Conservation (phyloP, 1,140 invertebrate species). For the Drosophila watanabei region DNA sequence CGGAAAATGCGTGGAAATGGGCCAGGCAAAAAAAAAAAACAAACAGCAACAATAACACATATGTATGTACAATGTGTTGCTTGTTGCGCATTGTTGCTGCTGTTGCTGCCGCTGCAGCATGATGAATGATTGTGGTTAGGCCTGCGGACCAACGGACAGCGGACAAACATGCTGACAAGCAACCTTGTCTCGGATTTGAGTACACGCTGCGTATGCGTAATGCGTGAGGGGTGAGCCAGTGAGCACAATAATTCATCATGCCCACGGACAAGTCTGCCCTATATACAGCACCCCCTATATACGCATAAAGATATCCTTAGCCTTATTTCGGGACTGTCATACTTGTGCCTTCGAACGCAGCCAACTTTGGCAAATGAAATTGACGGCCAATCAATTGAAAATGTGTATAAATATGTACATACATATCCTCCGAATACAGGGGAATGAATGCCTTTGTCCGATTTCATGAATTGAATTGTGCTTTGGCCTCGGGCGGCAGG, state of each 20-base stretch:
- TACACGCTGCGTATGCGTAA: slow-evolving; percentile 72
- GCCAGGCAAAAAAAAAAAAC: slow-evolving; percentile 40
- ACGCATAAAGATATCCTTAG: slow-evolving; percentile 20
- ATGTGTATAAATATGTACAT: slow-evolving; percentile 38
- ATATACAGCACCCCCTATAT: slow-evolving; percentile 17
- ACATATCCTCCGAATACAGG: background rate
- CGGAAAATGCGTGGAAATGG: slow-evolving; percentile 56
- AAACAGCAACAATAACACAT: slow-evolving; percentile 32
- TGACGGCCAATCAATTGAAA: slow-evolving; percentile 84
- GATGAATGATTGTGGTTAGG: slow-evolving; percentile 78
- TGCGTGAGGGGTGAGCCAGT: slow-evolving; percentile 25
- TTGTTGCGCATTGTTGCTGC: slow-evolving; percentile 43
- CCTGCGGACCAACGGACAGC: slow-evolving; percentile 32
- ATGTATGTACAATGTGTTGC: slow-evolving; percentile 45
- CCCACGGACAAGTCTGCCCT: slow-evolving; percentile 52
- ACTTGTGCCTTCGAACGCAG: slow-evolving; percentile 48
- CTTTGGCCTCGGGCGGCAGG: slow-evolving; percentile 27
- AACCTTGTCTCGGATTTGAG: slow-evolving; percentile 46
- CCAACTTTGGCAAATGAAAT: slow-evolving; percentile 64
- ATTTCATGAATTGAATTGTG: slow-evolving; percentile 52
- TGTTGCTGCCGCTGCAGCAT: slow-evolving; percentile 42
- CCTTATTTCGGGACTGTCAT: slow-evolving; percentile 27
- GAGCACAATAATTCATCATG: slow-evolving; percentile 78
- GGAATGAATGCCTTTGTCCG: slow-evolving; percentile 41
- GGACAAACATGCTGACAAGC: slow-evolving; percentile 69